These are phyloP conservation scores for Pipistrellus pygmaeus DNA, from an alignment of 2,797 vertebrate genomes.

Conservation along the genomic window DNA sequence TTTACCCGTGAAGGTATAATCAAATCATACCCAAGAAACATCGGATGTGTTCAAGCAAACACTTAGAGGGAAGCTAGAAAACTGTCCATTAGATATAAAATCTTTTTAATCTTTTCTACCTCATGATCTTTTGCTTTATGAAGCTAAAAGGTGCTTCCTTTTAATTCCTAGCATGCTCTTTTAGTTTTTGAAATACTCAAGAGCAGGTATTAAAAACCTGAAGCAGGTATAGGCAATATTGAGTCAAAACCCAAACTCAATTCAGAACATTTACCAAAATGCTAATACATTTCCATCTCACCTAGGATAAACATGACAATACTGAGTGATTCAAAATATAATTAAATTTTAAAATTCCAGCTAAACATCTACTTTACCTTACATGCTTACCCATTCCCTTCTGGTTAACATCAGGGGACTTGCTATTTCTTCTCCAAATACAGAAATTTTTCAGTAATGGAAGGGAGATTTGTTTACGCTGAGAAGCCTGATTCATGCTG, in stretches of 20 bases:
- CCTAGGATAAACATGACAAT: background rate
- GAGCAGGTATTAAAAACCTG: background rate
- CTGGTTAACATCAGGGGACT: background rate
- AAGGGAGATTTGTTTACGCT: background rate
- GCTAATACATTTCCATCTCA: background rate
- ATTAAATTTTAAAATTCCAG: slow-evolving; percentile 10
- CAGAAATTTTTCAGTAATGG: slow-evolving; percentile 1
- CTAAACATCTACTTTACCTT: background rate
- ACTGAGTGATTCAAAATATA: background rate
- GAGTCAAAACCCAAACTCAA: background rate
- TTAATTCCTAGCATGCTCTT: background rate
- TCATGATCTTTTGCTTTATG: background rate
- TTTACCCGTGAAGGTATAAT: slow-evolving; percentile 27
- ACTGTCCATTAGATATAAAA: background rate
- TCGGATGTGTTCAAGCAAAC: background rate
- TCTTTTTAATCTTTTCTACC: background rate
- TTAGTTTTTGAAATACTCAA: background rate
- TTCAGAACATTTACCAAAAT: slow-evolving; percentile 31
- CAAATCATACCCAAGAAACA: slow-evolving; percentile 22
- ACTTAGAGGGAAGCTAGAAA: background rate
- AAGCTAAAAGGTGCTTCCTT: background rate
- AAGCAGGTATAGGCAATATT: background rate
- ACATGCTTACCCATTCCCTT: slow-evolving; percentile 49
- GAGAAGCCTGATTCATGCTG: background rate
- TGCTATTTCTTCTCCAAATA: slow-evolving; percentile 33